Conservation (phyloP, 2,113 vertebrate species). For the Ailuropoda melanoleuca region DNA sequence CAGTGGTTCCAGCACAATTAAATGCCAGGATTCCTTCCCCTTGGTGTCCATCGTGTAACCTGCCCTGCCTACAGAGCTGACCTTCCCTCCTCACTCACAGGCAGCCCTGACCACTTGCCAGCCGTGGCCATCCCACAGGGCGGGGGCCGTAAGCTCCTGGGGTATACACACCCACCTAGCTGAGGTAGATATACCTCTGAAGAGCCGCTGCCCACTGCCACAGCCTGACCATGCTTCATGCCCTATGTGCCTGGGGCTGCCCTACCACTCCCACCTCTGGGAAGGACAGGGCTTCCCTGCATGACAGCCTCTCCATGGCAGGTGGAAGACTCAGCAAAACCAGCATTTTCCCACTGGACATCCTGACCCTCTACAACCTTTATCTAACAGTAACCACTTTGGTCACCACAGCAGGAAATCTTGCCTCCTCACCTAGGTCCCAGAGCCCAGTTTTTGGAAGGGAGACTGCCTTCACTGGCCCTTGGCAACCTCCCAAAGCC, state of each 20-base stretch:
- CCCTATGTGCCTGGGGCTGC: not conserved
- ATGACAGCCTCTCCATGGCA: not conserved
- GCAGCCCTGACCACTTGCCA: not conserved
- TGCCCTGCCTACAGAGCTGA: not conserved
- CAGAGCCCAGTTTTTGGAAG: not conserved
- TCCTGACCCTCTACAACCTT: not conserved
- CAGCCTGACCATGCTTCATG: not conserved
- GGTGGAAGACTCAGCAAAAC: not conserved
- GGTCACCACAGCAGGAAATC: not conserved
- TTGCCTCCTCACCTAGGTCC: not conserved
- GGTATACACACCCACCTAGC: not conserved
- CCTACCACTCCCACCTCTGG: not conserved
- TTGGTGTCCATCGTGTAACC: rapidly evolving
- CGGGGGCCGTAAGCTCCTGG: not conserved
- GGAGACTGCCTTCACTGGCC: not conserved
- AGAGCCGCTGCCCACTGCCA: rapidly evolving
- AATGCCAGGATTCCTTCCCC: not conserved
- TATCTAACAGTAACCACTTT: not conserved
- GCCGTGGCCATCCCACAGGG: not conserved
- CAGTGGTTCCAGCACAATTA: not conserved
- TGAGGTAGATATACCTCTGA: not conserved
- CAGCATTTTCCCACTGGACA: not conserved
- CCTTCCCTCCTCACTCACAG: rapidly evolving
- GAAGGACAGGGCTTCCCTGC: not conserved
- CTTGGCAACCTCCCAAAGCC: not conserved